phyloP scores from a whole-genome alignment of 2,888 invertebrate genomes.

The Ichneumoninae sp. region DNA sequence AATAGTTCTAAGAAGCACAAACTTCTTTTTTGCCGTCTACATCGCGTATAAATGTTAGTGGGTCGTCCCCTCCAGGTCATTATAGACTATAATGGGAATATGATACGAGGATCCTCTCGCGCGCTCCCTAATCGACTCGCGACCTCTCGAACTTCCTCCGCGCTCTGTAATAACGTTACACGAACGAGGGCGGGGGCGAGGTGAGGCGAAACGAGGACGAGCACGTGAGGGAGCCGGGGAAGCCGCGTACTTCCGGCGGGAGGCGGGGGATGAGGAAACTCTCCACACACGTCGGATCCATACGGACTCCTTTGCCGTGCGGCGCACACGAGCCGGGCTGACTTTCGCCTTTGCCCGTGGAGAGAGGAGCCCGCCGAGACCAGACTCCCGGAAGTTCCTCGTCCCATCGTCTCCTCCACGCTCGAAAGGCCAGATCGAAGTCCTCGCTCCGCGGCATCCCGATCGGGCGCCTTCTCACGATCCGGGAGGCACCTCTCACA shows the following conservation, averaged over 20 bases:
- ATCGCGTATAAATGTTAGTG: slow-evolving; percentile 23
- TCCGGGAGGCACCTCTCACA: slow-evolving; percentile 20
- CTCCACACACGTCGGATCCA: slow-evolving; percentile 23
- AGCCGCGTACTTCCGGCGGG: slow-evolving; percentile 48
- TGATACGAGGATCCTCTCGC: slow-evolving; percentile 49
- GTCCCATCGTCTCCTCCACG: background rate
- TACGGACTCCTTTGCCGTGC: slow-evolving; percentile 31
- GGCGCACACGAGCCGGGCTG: background rate
- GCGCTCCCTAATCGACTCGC: slow-evolving; percentile 57
- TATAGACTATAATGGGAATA: slow-evolving; percentile 34
- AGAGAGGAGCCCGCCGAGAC: slow-evolving; percentile 15
- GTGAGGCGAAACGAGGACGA: slow-evolving; percentile 23
- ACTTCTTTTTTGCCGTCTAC: background rate
- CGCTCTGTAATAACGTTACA: slow-evolving; percentile 62
- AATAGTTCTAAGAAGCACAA: too few species aligned
- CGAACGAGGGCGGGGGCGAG: slow-evolving; percentile 4
- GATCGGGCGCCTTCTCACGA: slow-evolving; percentile 47
- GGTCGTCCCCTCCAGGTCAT: slow-evolving; percentile 12
- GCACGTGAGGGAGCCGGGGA: slow-evolving; percentile 47
- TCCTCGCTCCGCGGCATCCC: slow-evolving; percentile 51
- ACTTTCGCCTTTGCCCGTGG: slow-evolving; percentile 51
- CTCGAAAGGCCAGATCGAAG: slow-evolving; percentile 65
- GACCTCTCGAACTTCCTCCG: slow-evolving; percentile 51
- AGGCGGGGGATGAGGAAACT: background rate
- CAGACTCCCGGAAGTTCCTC: slow-evolving; percentile 58